These are phyloP conservation scores for Thamnophis elegans DNA, from an alignment of 2,797 vertebrate genomes.

Conservation along the genomic window DNA sequence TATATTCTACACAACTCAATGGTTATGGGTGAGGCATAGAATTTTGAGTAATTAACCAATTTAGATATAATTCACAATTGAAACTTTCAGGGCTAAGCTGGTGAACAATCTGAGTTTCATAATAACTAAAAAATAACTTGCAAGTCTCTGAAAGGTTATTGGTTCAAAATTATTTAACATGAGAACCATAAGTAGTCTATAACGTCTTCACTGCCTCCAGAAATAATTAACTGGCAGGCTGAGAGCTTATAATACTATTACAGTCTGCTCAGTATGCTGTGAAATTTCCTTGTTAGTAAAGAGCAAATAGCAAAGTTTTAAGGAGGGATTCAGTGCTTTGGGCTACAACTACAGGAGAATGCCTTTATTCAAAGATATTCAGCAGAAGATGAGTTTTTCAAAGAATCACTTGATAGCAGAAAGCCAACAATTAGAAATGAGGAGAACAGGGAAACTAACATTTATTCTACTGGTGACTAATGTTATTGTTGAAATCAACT, in stretches of 20 bases:
- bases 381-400: background rate
- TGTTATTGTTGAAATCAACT: background rate
- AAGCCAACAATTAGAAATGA: background rate
- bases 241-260: background rate
- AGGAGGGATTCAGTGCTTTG: background rate
- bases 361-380: background rate
- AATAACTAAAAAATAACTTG: background rate
- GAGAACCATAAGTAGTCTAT: background rate
- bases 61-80: background rate
- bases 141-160: background rate
- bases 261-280: background rate
- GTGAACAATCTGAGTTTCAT: background rate
- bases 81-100: background rate
- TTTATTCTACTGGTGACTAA: background rate
- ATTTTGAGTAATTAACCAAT: background rate
- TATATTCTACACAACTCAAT: background rate
- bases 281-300: background rate
- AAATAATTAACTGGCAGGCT: background rate
- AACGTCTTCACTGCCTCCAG: background rate
- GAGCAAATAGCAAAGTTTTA: background rate
- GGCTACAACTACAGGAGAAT: background rate
- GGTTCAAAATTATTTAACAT: background rate
- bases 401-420: background rate
- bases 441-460: background rate
- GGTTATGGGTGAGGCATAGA: background rate